Evolutionary conservation across 2,888 invertebrate species (phyloP), one percentile per base, ranked within the genome.

Genomic region (Morpho deidamia): DNA sequence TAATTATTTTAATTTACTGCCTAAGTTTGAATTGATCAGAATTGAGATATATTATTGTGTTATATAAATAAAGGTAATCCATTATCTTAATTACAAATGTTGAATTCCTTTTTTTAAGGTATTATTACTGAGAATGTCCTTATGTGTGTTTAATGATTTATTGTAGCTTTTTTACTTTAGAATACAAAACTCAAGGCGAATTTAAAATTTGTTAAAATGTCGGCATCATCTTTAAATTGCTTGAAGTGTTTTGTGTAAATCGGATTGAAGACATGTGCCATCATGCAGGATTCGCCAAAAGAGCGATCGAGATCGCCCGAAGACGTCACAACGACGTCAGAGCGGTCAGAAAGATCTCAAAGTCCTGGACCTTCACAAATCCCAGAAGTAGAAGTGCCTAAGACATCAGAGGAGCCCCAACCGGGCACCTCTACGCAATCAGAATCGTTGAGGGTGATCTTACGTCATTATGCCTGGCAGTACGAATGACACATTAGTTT

Each of bases 391-490:
- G 74, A 71, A 63, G 67, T 65, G 56, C 67, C 72, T 39, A 65
- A 56, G 63, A 63, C 67, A 49, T 68, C 77, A 56, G 73, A 68
- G 70, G 81, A 79, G 70, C 76, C 84, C 68, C 73, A 74, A 71
- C 72, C 81, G 64, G 83, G 83, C 55, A 72, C 82, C 72, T 85
- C 87, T 55, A 64, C 74, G 55, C 72, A 69, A 66, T 60, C 80
- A 63, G 79, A 83, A 76, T 66, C 80, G 81, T 73, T 78, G 83
- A 85, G 78, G 88, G 88, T 88, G 88, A 88, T 76, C 83, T 80
- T 78, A 79, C 82, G 78, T 81, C 85, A 79, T 81, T 86, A 80
- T 86, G 87, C 86, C 88, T 87, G 87, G 88, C 87, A 83, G 87
- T 86, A 88, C 87, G 86, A 86, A 83, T 81, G 80, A 86, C 88